Conservation (phyloP, 1,140 invertebrate genomes). For the Drosophila nannoptera region DNA sequence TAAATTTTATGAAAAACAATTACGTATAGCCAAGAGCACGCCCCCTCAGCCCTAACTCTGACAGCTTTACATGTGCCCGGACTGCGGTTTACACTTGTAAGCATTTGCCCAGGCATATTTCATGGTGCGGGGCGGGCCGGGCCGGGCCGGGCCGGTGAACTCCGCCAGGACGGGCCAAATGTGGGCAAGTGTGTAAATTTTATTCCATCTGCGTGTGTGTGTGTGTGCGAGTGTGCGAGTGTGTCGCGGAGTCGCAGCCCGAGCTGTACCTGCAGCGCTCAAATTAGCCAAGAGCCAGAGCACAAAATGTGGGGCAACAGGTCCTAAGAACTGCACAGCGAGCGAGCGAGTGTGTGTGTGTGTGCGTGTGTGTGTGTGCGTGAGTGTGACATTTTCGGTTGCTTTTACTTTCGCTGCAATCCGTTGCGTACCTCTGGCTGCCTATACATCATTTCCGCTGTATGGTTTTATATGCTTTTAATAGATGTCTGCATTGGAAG, state of each 20-base stretch:
- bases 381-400: constrained; percentile 9
- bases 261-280: constrained; percentile 55
- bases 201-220: constrained; percentile 55
- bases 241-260: not conserved
- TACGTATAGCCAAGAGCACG: constrained; percentile 56
- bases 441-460: constrained; percentile 74
- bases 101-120: constrained; percentile 73
- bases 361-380: not conserved
- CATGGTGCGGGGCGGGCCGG: constrained; percentile 40
- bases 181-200: constrained; percentile 74
- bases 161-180: constrained; percentile 31
- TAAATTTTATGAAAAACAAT: constrained; percentile 78
- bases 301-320: constrained; percentile 68
- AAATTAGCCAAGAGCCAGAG: constrained; percentile 64
- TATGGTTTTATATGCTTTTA: constrained; percentile 74
- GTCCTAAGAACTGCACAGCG: constrained; percentile 33
- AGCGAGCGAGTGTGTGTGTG: not conserved
- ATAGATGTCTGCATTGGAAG: constrained; percentile 73
- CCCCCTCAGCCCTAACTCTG: constrained; percentile 27
- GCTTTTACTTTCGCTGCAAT: constrained; percentile 55
- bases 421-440: constrained; percentile 12
- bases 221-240: not conserved
- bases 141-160: not conserved
- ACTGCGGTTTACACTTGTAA: constrained; percentile 77
- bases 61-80: constrained; percentile 67